Percentiles rank a stretch among this genome's conserved stretches.
Conservation (phyloP, 2,888 invertebrate genomes). For the Acleris emargana region DNA sequence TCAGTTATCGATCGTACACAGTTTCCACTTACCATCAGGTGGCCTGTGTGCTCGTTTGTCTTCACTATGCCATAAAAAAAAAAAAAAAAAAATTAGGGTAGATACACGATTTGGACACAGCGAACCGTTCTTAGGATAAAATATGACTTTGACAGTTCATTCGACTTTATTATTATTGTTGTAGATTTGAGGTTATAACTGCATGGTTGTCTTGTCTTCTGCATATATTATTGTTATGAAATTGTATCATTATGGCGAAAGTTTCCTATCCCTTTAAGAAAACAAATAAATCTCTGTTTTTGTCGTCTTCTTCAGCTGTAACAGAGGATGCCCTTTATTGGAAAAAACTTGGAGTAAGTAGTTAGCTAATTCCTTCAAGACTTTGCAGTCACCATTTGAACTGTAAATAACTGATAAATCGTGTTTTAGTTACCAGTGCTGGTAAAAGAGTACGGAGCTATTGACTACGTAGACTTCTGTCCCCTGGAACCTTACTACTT, state of each 20-base stretch:
- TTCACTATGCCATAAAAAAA: too few species aligned
- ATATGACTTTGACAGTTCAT: neutral
- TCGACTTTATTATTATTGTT: constrained; percentile 8
- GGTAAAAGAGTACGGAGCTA: constrained; percentile 95
- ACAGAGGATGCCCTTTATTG: constrained; percentile 93
- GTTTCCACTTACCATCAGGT: too few species aligned
- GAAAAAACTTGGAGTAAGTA: constrained; percentile 92
- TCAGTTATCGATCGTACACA: too few species aligned
- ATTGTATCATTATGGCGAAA: constrained; percentile 61
- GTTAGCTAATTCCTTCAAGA: constrained; percentile 5
- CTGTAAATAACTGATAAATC: neutral
- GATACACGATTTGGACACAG: too few species aligned
- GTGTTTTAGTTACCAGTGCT: constrained; percentile 89
- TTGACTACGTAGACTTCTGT: constrained; percentile 95
- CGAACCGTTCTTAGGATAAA: too few species aligned
- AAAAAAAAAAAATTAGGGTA: too few species aligned
- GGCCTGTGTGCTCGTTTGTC: too few species aligned
- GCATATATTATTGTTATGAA: constrained; percentile 33
- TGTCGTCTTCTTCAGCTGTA: constrained; percentile 86
- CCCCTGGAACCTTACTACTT: constrained; percentile 95
- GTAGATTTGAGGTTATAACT: constrained; percentile 24
- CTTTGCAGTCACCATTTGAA: neutral
- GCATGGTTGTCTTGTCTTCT: constrained; percentile 10
- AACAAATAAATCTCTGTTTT: constrained; percentile 87
- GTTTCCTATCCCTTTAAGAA: constrained; percentile 86